Evolutionary conservation across 2,797 vertebrate species (phyloP).

Genomic region (Hypotaenidia okinawae): DNA sequence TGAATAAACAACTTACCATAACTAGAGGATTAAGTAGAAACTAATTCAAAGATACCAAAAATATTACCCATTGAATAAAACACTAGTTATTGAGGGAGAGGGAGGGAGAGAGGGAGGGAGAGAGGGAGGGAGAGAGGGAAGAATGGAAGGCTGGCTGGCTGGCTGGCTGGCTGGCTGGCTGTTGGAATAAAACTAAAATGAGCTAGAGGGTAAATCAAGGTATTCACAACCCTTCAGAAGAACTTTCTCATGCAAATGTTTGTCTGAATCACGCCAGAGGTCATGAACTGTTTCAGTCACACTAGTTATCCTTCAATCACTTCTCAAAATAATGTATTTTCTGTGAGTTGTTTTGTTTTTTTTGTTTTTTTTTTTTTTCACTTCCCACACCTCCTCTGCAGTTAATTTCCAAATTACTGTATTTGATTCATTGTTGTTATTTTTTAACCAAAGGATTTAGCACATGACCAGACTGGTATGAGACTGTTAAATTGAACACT

Average conservation of each 20-base stretch:
- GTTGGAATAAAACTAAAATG: neutral
- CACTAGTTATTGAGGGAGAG: neutral
- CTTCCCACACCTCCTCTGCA: fast-evolving
- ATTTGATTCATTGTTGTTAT: neutral
- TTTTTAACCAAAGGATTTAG: neutral
- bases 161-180: neutral
- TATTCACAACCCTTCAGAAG: neutral
- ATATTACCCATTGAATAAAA: neutral
- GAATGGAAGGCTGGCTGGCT: neutral
- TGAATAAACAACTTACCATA: neutral
- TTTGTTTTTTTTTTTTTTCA: neutral
- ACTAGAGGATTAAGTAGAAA: neutral
- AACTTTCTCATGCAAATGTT: neutral
- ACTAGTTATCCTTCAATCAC: neutral
- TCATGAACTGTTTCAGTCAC: neutral
- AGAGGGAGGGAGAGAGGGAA: neutral
- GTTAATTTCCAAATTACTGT: neutral
- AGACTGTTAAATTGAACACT: neutral
- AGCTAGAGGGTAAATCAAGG: neutral
- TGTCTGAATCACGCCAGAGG: neutral
- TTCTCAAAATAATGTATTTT: neutral
- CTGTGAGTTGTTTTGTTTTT: neutral
- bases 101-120: neutral
- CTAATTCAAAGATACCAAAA: neutral
- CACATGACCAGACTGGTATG: neutral